Evolutionary conservation across 2,797 vertebrate genomes (phyloP).

Genomic region (Miichthys miiuy): DNA sequence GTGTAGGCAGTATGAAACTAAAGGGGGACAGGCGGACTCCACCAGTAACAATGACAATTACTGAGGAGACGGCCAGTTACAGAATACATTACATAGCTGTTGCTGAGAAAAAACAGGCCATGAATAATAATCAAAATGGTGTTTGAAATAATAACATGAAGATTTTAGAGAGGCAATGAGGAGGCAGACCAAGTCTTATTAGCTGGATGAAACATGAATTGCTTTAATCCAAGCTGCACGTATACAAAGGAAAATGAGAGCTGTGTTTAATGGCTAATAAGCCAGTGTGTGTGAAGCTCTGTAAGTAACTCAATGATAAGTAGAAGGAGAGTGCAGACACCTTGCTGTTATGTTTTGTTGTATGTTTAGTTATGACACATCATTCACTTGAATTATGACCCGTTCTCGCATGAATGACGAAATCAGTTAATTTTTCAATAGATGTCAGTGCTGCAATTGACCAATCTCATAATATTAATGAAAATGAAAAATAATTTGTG

Average conservation of each 20-base stretch:
- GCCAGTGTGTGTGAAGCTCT: not conserved
- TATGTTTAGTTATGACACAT: no score
- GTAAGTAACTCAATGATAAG: not conserved
- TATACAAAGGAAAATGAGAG: not conserved
- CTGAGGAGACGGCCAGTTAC: slow-evolving; percentile 3
- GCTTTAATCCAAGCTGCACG: slow-evolving; percentile 23
- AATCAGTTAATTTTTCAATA: no score
- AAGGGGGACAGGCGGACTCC: not conserved
- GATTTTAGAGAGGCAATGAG: not conserved
- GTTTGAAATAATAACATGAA: not conserved
- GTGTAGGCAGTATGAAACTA: not conserved
- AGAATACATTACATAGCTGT: not conserved
- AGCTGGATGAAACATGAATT: not conserved
- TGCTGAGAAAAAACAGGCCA: not conserved
- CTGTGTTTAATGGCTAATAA: slow-evolving; percentile 14
- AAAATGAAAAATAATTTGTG: no score
- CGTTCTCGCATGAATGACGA: no score
- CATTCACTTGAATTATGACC: no score
- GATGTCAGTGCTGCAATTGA: no score
- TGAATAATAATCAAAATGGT: not conserved
- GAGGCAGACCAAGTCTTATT: not conserved
- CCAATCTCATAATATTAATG: no score
- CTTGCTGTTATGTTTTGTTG: no score
- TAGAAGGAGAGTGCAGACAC: no score
- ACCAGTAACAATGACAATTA: not conserved